Base-by-base conservation (phyloP, 2,113 vertebrate species). In the Tylochromis polylepis region DNA sequence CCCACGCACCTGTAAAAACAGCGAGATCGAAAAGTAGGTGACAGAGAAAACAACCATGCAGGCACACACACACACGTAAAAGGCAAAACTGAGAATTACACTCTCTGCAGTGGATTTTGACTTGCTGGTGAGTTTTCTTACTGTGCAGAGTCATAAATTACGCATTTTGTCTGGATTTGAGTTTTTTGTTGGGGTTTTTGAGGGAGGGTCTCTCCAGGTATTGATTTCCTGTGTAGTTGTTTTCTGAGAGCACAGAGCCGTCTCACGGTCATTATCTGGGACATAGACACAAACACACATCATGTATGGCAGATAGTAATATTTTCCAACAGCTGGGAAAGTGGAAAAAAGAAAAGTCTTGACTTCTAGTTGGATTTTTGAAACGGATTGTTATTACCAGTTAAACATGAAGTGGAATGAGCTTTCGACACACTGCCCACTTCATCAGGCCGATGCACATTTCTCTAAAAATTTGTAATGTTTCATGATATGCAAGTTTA, bases 1-100 rank as follows among this genome's bases (percentile, higher is more conserved):
- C 94, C 98, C 98, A 87, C 98, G 99, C 95, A 99, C 99, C 85
- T 99, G 99, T 96, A 99, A 99, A 97, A 99, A 99, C 95, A 99
- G 99, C 3, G 99, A 99, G 94, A 99, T 99, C 11, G 99, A 99
- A 95, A 99, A 99, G 98, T 99, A 95, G 96, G 98, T 94, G n/a
- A 5, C 79, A 27, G 65, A 43, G 11, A 31, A 56, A 20, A 49
- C 11, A 51, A 11, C 10, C 11, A n/a, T 16, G 1, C 36, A 22
- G 38, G 38, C 22, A 20, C 58, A 36, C 79, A 36, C 27, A 31
- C 24, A 10, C 34, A 16, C 75, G 2, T 53, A 53, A 20, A 53
- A 53, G 49, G 51, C n/a, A 18, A n/a, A 55, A 55, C 9, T 10
- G 18, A n/a, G n/a, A 55, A 55, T 55, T 55, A 10, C 85, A 82